A percentile compares a stretch with the other conserved stretches of the same genome.
Evolutionary conservation across 2,113 vertebrate species (phyloP).

Genomic region (Podiceps cristatus): DNA sequence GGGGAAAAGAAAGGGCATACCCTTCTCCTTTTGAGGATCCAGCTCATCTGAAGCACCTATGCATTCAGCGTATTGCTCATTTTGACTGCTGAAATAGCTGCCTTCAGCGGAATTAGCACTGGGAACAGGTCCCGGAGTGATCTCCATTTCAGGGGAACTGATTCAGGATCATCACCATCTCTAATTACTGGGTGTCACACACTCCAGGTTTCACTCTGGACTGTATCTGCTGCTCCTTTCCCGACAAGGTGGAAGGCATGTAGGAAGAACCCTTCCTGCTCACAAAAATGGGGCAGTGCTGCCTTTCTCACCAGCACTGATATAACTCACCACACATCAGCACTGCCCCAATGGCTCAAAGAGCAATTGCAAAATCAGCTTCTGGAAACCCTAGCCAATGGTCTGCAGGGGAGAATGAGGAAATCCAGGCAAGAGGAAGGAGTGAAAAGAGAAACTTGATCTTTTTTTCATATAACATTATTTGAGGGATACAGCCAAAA

Average conservation of each 20-base stretch:
- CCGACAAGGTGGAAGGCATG: neutral
- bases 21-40: neutral
- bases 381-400: neutral
- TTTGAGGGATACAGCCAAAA: neutral
- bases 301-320: too few species aligned
- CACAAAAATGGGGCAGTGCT: neutral
- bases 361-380: neutral
- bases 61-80: neutral
- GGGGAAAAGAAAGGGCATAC: neutral
- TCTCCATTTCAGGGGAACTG: neutral
- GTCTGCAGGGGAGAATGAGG: neutral
- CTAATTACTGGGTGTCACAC: neutral
- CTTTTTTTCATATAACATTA: neutral
- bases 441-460: rapidly evolving
- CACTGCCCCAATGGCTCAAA: neutral
- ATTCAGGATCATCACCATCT: neutral
- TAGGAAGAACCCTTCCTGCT: neutral
- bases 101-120: neutral
- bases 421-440: neutral
- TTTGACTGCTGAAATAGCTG: neutral
- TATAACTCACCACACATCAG: neutral
- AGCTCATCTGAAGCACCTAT: neutral
- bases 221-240: neutral
- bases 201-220: neutral
- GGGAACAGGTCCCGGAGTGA: neutral